Evolutionary conservation across 2,113 vertebrate species (phyloP).

Genomic region (Otocyon megalotis): DNA sequence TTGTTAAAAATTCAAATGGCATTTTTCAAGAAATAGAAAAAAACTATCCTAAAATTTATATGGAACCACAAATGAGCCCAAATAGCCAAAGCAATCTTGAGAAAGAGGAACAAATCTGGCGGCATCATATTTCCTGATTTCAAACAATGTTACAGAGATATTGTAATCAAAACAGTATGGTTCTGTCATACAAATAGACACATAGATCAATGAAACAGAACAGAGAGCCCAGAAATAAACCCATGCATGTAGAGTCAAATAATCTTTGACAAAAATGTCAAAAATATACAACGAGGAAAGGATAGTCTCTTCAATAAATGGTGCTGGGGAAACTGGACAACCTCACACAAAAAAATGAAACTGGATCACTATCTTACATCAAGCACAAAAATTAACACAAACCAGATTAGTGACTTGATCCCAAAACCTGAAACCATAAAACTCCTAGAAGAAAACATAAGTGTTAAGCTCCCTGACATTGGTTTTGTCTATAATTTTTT

Average conservation of each 20-base stretch:
- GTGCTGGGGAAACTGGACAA: not conserved
- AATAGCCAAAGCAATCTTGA: not conserved
- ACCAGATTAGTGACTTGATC: not conserved
- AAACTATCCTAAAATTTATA: not conserved
- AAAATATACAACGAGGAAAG: not conserved
- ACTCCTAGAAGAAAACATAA: not conserved
- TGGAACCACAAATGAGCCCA: not conserved
- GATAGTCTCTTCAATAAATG: not conserved
- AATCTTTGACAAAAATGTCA: not conserved
- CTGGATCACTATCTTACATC: not conserved
- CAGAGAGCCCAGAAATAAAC: not conserved
- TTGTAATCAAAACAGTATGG: not conserved
- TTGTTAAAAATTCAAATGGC: not conserved
- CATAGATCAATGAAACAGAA: not conserved
- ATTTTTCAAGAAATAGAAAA: conserved; percentile 17
- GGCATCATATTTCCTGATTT: not conserved
- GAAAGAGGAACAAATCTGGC: not conserved
- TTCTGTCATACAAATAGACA: not conserved
- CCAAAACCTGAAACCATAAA: not conserved
- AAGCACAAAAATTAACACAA: not conserved
- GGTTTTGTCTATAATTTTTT: not conserved
- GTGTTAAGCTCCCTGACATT: not conserved
- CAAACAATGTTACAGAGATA: not conserved
- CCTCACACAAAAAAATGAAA: not conserved
- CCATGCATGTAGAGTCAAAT: not conserved